Evolutionary conservation across 2,888 invertebrate genomes (phyloP), one percentile per base, ranked within the genome.

Genomic region (Notodonta dromedarius): DNA sequence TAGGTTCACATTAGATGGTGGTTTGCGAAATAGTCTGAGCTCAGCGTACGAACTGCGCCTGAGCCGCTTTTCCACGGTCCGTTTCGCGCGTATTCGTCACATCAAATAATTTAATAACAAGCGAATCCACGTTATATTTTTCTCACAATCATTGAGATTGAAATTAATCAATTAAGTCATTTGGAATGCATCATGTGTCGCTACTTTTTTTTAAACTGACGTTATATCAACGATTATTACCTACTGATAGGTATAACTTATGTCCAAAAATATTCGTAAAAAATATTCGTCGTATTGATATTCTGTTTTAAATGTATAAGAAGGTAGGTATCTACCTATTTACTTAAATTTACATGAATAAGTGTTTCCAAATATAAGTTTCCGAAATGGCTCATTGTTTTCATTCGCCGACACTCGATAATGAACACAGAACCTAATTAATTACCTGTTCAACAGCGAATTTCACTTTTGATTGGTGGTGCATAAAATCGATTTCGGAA

Each of bases 1-100:
- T 93, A 93, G 92, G 93, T 93, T 93, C 93, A 93, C 91, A 91
- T 93, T 91, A 93, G 92, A 93, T 89, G 93, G 83, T 89, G 87
- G 89, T 88, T 93, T 93, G 91, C 93, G 92, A 93, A 93, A 93
- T 87, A 85, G 78, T 79, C 86, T 79, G 83, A 84, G 84, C 86
- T 82, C 83, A 78, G 82, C 78, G 81, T 79, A 82, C 78, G 80
- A 78, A 79, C 80, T 86, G 89, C 87, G 88, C 85, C 79, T 68
- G 87, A 88, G 87, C 82, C 82, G 83, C 85, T 88, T 88, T 88
- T 89, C 87, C 89, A 86, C 85, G 83, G 83, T 83, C 79, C 75
- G 80, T 88, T 91, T 90, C 89, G 89, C 89, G 90, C 89, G 88
- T 86, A 87, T 85, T 89, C 78, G 76, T 79, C 70, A 79, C 73